Evolutionary conservation across 2,888 invertebrate species (phyloP).

Genomic region (Yponomeuta plumbellus): DNA sequence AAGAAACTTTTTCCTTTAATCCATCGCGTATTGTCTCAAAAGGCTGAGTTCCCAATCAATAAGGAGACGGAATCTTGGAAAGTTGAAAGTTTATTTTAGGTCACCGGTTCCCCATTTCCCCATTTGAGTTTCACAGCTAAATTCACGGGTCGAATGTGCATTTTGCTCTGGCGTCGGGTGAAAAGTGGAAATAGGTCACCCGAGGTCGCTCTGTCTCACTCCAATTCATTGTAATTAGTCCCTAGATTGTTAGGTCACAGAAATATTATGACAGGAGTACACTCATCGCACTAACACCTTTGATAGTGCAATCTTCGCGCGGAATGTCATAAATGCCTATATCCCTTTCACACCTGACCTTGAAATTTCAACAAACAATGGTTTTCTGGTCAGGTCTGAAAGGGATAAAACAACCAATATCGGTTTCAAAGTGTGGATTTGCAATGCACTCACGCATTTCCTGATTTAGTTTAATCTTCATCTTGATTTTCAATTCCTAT

Average conservation of each 20-base stretch:
- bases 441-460: no score
- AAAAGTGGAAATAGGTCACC: constrained; percentile 58
- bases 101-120: not conserved
- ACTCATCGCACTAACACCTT: not conserved
- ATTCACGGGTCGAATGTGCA: not conserved
- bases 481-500: no score
- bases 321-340: no score
- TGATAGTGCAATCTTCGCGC: no score
- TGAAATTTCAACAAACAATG: no score
- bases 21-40: no score
- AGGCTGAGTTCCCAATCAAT: not conserved
- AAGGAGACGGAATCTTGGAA: not conserved
- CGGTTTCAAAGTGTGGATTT: no score
- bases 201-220: constrained; percentile 47
- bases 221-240: constrained; percentile 45
- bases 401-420: no score
- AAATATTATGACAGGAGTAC: not conserved
- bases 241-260: constrained; percentile 5
- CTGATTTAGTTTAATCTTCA: no score
- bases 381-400: no score
- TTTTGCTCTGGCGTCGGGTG: constrained; percentile 37
- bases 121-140: not conserved
- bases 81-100: constrained; percentile 4
- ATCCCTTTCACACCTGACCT: no score
- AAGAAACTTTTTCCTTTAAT: no score